Base-by-base conservation (phyloP, 2,797 vertebrate species). In the Gambelia wislizenii region DNA sequence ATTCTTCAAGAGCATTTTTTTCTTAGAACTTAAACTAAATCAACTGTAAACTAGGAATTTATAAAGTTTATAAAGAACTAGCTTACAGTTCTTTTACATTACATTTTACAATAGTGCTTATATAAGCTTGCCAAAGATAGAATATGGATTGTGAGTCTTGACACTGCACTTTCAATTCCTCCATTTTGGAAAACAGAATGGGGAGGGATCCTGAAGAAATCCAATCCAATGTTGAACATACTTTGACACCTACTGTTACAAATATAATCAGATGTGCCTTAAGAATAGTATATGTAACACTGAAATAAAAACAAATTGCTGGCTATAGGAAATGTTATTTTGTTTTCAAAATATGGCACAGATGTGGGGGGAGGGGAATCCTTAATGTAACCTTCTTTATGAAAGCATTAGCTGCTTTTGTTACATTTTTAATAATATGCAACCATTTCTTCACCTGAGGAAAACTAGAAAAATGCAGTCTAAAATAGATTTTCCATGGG, bases 81-180 rank as follows among this genome's bases (percentile, higher is more conserved):
- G 96, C 98, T 97, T 98, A 97, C 97, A 98, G 96, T 98, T 98
- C 97, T 98, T 97, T 94, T 97, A 97, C 97, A 97, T 98, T 98
- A 98, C 97, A 97, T 98, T 98, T 97, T 98, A 98, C 98, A 98
- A 98, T 98, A 99, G 98, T 98, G 98, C 98, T 99, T 98, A 98
- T 99, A 98, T 97, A 97, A 99, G 98, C 98, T 99, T 99, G 99
- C 99, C 99, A 99, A 99, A 99, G 99, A 99, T 98, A 99, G 98
- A 98, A 97, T 97, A 97, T 91, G 97, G 97, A 99, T 98, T 97
- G 97, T 98, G 98, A 98, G 97, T 98, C 97, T 96, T 98, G 97
- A 98, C 97, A 97, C 97, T 97, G 98, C 98, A 98, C 97, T 98
- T 98, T 98, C 97, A 97, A 98, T 98, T 98, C 98, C 96, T 98